These are phyloP conservation scores for Halictus quadricinctus DNA, from an alignment of 2,888 invertebrate genomes.

Conservation along the genomic window DNA sequence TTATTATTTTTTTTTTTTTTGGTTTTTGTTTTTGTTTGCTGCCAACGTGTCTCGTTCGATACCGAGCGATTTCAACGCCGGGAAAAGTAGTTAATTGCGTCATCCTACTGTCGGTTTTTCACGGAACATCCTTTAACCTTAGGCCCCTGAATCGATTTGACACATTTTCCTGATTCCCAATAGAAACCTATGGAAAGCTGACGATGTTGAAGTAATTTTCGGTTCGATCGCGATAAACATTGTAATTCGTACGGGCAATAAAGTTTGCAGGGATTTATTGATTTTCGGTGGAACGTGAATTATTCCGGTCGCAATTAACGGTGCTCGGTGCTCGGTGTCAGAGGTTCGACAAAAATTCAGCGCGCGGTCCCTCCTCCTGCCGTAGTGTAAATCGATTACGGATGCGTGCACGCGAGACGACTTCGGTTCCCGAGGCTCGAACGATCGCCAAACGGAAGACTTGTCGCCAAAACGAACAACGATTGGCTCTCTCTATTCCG, in stretches of 20 bases:
- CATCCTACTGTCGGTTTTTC: background rate
- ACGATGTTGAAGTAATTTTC: no score
- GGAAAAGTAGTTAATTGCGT: conserved; percentile 44
- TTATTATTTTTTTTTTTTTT: conserved; percentile 22
- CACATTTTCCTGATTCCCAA: background rate
- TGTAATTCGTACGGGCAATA: background rate
- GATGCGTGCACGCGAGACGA: conserved; percentile 21
- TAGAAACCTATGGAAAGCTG: no score
- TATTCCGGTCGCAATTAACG: conserved; percentile 52
- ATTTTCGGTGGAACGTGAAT: conserved; percentile 24
- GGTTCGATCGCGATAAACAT: no score
- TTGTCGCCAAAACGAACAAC: conserved; percentile 9
- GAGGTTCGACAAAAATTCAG: conserved; percentile 51
- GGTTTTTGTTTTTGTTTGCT: background rate
- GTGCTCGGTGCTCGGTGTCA: conserved; percentile 27
- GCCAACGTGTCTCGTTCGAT: conserved; percentile 26
- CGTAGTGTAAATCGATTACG: conserved; percentile 53
- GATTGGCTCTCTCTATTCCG: conserved; percentile 7
- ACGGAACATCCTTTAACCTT: background rate
- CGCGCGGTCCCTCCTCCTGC: conserved; percentile 35
- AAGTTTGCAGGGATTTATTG: conserved; percentile 14
- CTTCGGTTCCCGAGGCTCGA: conserved; percentile 10
- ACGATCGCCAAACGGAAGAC: conserved; percentile 14
- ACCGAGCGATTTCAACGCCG: conserved; percentile 41
- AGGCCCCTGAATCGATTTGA: background rate